Conservation (phyloP, 2,797 vertebrate species). For the Danio tinwini region DNA sequence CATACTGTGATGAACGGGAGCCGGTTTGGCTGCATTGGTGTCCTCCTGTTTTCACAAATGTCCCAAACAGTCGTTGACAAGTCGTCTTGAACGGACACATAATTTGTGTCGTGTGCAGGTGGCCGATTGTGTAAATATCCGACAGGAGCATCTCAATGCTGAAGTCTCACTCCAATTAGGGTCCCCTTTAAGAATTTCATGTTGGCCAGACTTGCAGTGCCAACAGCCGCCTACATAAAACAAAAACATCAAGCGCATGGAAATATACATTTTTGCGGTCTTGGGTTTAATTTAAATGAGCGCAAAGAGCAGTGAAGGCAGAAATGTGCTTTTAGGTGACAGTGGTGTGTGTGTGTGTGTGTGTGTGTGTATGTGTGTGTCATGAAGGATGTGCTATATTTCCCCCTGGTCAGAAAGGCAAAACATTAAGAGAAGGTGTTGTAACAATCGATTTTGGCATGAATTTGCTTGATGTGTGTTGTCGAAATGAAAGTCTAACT, state of each 20-base stretch:
- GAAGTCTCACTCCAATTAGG: constrained; percentile 65
- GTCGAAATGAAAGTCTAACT: constrained; percentile 53
- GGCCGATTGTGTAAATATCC: constrained; percentile 63
- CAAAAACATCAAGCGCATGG: constrained; percentile 48
- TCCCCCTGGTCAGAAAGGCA: constrained; percentile 41
- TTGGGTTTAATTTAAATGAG: constrained; percentile 23
- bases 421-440: constrained; percentile 59
- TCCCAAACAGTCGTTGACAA: constrained; percentile 49
- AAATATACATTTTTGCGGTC: background rate
- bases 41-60: constrained; percentile 55
- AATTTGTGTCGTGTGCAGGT: constrained; percentile 69
- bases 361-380: constrained; percentile 8
- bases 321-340: constrained; percentile 40
- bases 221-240: constrained; percentile 69
- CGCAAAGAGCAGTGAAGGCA: background rate
- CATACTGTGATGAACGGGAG: constrained; percentile 57
- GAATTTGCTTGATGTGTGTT: constrained; percentile 60
- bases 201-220: constrained; percentile 64
- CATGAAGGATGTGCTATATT: constrained; percentile 35
- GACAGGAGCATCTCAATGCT: constrained; percentile 64
- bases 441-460: constrained; percentile 59
- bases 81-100: constrained; percentile 56
- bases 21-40: constrained; percentile 37
- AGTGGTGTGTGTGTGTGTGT: constrained; percentile 24
- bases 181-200: constrained; percentile 76